Percentiles rank a stretch among this genome's conserved stretches.
These are phyloP conservation scores for Lacerta agilis DNA, from an alignment of 2,797 vertebrate genomes.

Conservation along the genomic window DNA sequence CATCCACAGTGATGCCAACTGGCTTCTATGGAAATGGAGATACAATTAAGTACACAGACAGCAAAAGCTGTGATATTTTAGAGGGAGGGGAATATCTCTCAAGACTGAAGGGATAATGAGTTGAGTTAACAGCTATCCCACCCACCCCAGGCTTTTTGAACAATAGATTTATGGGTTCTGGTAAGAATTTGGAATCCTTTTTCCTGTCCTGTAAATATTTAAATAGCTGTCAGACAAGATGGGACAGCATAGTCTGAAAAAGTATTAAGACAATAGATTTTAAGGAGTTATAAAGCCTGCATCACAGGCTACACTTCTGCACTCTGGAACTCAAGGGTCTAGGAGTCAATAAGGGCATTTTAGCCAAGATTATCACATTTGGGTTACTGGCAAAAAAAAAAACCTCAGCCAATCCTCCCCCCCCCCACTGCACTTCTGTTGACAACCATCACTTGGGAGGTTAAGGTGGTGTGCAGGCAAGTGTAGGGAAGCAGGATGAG, in stretches of 20 bases:
- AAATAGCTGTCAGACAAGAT: background rate
- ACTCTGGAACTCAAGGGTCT: background rate
- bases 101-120: background rate
- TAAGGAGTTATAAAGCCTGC: background rate
- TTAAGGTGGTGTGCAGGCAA: background rate
- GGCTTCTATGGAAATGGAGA: background rate
- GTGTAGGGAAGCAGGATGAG: background rate
- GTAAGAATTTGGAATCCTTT: background rate
- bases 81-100: background rate
- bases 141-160: background rate
- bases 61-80: background rate
- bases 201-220: background rate
- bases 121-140: background rate
- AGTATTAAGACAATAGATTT: background rate
- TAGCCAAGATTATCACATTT: background rate
- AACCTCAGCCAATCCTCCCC: too few species aligned
- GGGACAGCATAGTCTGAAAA: background rate
- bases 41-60: background rate
- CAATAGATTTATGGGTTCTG: background rate
- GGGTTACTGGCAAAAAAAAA: background rate
- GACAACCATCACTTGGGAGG: too few species aligned
- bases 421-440: too few species aligned
- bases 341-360: background rate
- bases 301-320: background rate
- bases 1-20: background rate